These are phyloP conservation scores for Leucophora obtusa DNA, from an alignment of 2,888 invertebrate species.

Conservation along the genomic window DNA sequence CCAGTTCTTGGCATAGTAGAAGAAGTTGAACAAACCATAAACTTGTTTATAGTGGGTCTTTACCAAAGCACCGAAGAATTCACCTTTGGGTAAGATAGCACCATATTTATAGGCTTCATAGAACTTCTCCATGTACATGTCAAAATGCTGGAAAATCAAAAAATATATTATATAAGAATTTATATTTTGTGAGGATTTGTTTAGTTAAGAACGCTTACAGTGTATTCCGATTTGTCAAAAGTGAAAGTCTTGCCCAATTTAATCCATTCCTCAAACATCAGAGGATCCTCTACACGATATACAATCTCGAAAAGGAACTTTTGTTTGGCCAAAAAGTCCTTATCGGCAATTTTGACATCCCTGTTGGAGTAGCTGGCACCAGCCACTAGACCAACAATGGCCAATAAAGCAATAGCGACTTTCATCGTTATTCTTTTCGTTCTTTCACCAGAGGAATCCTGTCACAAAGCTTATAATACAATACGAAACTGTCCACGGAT, in stretches of 20 bases:
- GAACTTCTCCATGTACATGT: conserved; percentile 60
- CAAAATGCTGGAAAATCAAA: conserved; percentile 66
- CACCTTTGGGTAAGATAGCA: conserved; percentile 68
- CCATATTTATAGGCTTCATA: too few relatives aligned
- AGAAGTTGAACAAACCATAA: conserved; percentile 81
- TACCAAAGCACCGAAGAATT: conserved; percentile 80
- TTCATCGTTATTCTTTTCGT: too few relatives aligned
- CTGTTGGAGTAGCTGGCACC: conserved; percentile 65
- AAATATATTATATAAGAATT: too few relatives aligned
- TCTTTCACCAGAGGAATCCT: background rate
- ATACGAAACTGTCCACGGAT: conserved; percentile 68
- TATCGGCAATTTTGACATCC: conserved; percentile 43
- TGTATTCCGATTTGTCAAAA: conserved; percentile 69
- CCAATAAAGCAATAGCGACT: conserved; percentile 56
- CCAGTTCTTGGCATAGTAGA: conserved; percentile 84
- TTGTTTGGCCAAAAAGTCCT: too few relatives aligned
- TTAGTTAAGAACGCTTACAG: conserved; percentile 49
- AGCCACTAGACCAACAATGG: conserved; percentile 72
- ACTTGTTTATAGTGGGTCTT: conserved; percentile 71
- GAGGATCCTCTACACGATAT: too few relatives aligned
- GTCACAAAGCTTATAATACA: background rate
- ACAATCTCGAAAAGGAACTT: too few relatives aligned
- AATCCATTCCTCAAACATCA: conserved; percentile 70
- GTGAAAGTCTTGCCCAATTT: conserved; percentile 79
- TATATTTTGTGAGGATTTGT: too few relatives aligned